Percentiles rank a stretch among this genome's conserved stretches.
These are phyloP conservation scores for Passer montanus DNA, from an alignment of 2,113 vertebrate species.

Conservation along the genomic window DNA sequence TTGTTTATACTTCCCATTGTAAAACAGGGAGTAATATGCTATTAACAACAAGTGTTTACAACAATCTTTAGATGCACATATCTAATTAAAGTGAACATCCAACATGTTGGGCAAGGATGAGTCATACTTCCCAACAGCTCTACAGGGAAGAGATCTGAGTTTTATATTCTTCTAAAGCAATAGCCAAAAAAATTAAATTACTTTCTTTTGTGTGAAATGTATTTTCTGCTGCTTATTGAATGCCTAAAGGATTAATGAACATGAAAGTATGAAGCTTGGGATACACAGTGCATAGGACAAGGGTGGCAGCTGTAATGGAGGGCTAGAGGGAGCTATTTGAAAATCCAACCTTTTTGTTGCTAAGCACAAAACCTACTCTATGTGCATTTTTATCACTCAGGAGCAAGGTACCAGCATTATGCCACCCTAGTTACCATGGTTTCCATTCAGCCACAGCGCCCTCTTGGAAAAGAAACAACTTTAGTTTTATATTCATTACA, in stretches of 20 bases:
- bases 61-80: constrained; percentile 33
- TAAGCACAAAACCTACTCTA: constrained; percentile 49
- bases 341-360: constrained; percentile 30
- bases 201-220: constrained; percentile 10
- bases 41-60: constrained; percentile 26
- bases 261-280: background rate
- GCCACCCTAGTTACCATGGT: constrained; percentile 64
- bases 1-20: background rate
- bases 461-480: constrained; percentile 63
- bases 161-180: constrained; percentile 30
- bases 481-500: constrained; percentile 55
- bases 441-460: constrained; percentile 55
- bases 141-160: constrained; percentile 12
- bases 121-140: constrained; percentile 29
- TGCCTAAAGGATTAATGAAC: background rate
- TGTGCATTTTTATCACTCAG: constrained; percentile 42
- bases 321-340: background rate
- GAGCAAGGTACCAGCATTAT: constrained; percentile 30
- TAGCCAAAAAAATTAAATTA: background rate
- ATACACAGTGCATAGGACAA: background rate
- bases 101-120: constrained; percentile 30
- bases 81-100: constrained; percentile 50
- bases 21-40: background rate
- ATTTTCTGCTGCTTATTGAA: background rate
- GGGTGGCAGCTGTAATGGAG: background rate